phyloP scores from a whole-genome alignment of 1,140 invertebrate genomes.

The Condylostylus longicornis region DNA sequence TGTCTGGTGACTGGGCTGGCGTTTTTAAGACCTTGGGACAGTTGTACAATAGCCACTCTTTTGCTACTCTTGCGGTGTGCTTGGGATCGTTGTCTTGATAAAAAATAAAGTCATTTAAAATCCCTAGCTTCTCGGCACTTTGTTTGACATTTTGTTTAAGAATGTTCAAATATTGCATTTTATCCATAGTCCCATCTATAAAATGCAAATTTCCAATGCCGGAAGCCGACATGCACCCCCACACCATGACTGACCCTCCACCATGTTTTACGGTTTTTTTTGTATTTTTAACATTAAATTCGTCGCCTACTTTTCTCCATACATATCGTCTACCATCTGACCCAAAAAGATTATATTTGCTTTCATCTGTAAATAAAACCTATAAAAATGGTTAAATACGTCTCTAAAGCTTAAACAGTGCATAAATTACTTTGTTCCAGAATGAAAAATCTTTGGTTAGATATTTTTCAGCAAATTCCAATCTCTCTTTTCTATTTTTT shows the following conservation, averaged over 20 bases:
- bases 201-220: slow-evolving; percentile 7
- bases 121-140: slow-evolving; percentile 7
- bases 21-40: slow-evolving; percentile 10
- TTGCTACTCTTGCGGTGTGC: slow-evolving; percentile 9
- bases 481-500: slow-evolving; percentile 4
- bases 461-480: slow-evolving; percentile 11
- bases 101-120: slow-evolving; percentile 12
- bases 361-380: too few relatives aligned
- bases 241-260: slow-evolving; percentile 17
- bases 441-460: slow-evolving; percentile 3
- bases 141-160: slow-evolving; percentile 10
- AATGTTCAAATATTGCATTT: slow-evolving; percentile 10
- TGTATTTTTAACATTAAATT: slow-evolving; percentile 7
- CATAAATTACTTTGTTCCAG: slow-evolving; percentile 14
- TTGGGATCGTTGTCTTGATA: slow-evolving; percentile 21
- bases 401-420: too few relatives aligned
- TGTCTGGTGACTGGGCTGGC: slow-evolving; percentile 16
- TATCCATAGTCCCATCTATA: slow-evolving; percentile 11
- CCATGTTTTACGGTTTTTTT: slow-evolving; percentile 11
- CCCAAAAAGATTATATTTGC: slow-evolving; percentile 8
- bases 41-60: slow-evolving; percentile 6
- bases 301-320: slow-evolving; percentile 1
- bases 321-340: slow-evolving; percentile 6
- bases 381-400: too few relatives aligned
- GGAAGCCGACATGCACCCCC: slow-evolving; percentile 17